phyloP scores from a whole-genome alignment of 2,888 invertebrate species.

The Cataglyphis rosenhaueri region DNA sequence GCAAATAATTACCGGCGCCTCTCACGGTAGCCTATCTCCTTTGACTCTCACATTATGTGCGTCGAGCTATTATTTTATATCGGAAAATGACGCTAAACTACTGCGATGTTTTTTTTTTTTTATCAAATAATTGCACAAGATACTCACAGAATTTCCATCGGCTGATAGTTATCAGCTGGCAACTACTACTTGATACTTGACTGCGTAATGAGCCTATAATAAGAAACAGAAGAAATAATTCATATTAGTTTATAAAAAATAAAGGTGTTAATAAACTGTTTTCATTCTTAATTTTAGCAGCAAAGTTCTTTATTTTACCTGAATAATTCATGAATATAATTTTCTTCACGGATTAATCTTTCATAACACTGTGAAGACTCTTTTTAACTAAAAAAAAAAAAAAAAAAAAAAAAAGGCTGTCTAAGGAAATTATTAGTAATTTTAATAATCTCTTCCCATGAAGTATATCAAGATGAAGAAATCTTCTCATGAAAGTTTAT shows the following conservation, averaged over 20 bases:
- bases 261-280: background rate
- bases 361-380: background rate
- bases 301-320: background rate
- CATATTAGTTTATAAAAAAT: background rate
- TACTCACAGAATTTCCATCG: background rate
- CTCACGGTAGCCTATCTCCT: conserved; percentile 39
- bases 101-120: background rate
- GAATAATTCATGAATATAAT: background rate
- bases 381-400: background rate
- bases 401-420: background rate
- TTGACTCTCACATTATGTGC: conserved; percentile 24
- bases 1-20: conserved; percentile 50
- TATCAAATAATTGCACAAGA: background rate
- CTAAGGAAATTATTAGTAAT: conserved; percentile 16
- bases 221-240: background rate
- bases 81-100: conserved; percentile 9
- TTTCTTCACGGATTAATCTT: background rate
- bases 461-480: conserved; percentile 17
- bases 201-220: background rate
- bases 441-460: conserved; percentile 19
- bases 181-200: background rate
- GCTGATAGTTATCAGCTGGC: background rate
- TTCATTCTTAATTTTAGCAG: background rate
- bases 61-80: conserved; percentile 5
- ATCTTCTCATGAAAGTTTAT: conserved; percentile 27